Percentiles rank a stretch among this genome's conserved stretches.
phyloP scores from a whole-genome alignment of 1,140 invertebrate species.

The Leptinotarsa lineolata region DNA sequence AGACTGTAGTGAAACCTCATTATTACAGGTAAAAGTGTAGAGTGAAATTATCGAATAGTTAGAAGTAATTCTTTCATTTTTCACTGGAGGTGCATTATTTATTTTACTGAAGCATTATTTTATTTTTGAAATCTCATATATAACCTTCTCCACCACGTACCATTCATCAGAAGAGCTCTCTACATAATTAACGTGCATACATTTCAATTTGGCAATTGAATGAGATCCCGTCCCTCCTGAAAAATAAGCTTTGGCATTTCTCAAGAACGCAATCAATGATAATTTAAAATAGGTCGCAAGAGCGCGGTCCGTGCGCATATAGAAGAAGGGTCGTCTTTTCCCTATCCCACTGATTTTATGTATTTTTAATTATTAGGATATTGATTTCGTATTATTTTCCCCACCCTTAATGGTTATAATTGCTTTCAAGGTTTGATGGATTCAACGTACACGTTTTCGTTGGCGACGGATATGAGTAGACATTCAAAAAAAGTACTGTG shows the following conservation, averaged over 20 bases:
- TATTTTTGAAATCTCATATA: too few species aligned
- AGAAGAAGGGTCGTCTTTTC: slow-evolving; percentile 31
- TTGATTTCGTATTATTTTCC: slow-evolving; percentile 46
- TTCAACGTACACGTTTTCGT: slow-evolving; percentile 6
- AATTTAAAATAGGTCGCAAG: slow-evolving; percentile 34
- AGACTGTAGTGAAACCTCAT: too few species aligned
- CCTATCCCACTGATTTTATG: slow-evolving; percentile 41
- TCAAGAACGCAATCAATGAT: slow-evolving; percentile 31
- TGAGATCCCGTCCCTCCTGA: slow-evolving; percentile 10
- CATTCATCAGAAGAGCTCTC: slow-evolving; percentile 9
- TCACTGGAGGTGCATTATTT: too few species aligned
- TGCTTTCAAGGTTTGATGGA: background rate
- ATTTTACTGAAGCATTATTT: too few species aligned
- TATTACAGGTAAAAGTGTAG: too few species aligned
- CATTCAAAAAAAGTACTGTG: too few species aligned
- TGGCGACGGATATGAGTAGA: background rate
- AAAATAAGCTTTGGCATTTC: slow-evolving; percentile 27
- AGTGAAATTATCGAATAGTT: too few species aligned
- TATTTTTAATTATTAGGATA: slow-evolving; percentile 49
- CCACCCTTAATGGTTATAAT: slow-evolving; percentile 7
- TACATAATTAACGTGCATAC: slow-evolving; percentile 21
- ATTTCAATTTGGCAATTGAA: slow-evolving; percentile 22
- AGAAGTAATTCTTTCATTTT: too few species aligned
- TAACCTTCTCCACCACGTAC: background rate
- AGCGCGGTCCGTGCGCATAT: slow-evolving; percentile 26